A percentile compares a stretch with the other conserved stretches of the same genome.
These are phyloP conservation scores for Cheirogaleus medius DNA, from an alignment of 2,113 vertebrate species.

Conservation along the genomic window DNA sequence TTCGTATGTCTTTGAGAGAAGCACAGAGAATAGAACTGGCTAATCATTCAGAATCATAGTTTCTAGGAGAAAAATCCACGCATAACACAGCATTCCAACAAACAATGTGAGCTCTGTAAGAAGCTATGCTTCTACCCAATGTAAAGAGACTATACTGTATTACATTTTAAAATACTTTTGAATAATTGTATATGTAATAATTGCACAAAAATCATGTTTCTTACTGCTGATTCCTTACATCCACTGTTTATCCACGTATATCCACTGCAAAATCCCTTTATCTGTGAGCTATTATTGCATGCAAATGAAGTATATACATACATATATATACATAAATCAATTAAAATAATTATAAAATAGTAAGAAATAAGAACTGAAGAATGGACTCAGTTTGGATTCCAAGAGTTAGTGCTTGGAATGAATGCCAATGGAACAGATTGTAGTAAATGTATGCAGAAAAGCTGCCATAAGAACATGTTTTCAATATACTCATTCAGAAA, in stretches of 20 bases:
- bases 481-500: not conserved
- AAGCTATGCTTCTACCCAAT: not conserved
- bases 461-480: not conserved
- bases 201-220: not conserved
- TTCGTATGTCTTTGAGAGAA: not conserved
- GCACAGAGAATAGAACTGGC: not conserved
- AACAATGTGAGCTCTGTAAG: not conserved
- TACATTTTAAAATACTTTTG: not conserved
- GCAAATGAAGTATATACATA: not conserved
- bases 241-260: not conserved
- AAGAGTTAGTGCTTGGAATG: not conserved
- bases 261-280: not conserved
- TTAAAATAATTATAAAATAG: not conserved
- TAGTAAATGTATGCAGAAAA: not conserved
- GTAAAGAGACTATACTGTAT: too few species aligned
- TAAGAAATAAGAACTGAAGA: not conserved
- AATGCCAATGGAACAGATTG: not conserved
- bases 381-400: not conserved
- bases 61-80: not conserved
- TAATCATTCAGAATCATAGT: not conserved
- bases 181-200: not conserved
- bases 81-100: not conserved
- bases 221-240: not conserved
- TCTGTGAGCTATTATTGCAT: not conserved
- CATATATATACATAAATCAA: not conserved